A percentile compares a stretch with the other conserved stretches of the same genome.
These are phyloP conservation scores for Ridgeia piscesae DNA, from an alignment of 1,140 invertebrate species.

Conservation along the genomic window DNA sequence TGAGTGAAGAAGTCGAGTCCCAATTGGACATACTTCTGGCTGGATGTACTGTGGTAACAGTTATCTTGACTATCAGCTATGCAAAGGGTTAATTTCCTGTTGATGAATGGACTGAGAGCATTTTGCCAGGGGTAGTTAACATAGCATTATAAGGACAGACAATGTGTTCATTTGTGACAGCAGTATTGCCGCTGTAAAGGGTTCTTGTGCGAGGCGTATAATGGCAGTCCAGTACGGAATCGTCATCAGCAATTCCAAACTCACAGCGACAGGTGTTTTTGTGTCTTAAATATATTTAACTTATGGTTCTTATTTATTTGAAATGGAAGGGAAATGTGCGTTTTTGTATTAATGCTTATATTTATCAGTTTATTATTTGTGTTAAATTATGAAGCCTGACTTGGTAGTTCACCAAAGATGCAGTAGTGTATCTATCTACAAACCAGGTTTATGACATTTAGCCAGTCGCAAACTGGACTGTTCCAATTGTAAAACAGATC, in stretches of 20 bases:
- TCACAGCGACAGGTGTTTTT: neutral
- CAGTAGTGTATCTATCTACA: neutral
- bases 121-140: constrained; percentile 4
- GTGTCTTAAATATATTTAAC: constrained; percentile 6
- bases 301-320: constrained; percentile 6
- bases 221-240: neutral
- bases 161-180: neutral
- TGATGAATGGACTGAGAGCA: neutral
- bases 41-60: neutral
- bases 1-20: neutral
- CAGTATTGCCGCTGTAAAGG: neutral
- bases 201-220: neutral
- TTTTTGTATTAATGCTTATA: neutral
- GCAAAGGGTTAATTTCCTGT: constrained; percentile 1
- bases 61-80: neutral
- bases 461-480: neutral
- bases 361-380: constrained; percentile 7
- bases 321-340: neutral
- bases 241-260: neutral
- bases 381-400: neutral
- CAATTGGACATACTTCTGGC: neutral
- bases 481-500: neutral
- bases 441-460: neutral
- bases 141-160: neutral
- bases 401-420: constrained; percentile 5